These are phyloP conservation scores for Anas flavirostris DNA, from an alignment of 2,797 vertebrate genomes.

Conservation along the genomic window DNA sequence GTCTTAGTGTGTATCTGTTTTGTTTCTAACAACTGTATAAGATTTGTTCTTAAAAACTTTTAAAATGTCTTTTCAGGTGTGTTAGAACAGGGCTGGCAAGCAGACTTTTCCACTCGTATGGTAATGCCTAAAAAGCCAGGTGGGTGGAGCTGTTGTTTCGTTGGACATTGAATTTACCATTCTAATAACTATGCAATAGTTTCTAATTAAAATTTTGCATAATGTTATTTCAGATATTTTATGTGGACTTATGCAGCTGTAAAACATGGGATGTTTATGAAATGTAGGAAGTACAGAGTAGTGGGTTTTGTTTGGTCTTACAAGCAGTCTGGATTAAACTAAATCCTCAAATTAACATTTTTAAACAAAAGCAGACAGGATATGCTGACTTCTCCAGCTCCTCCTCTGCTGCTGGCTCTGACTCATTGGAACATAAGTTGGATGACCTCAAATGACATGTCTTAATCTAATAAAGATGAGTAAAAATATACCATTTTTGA, in stretches of 20 bases:
- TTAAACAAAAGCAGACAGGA: slow-evolving; percentile 38
- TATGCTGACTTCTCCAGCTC: background rate
- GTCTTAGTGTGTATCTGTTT: background rate
- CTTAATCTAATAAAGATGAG: slow-evolving; percentile 9
- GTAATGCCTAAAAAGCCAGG: slow-evolving; percentile 97
- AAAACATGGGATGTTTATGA: background rate
- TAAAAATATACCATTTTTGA: background rate
- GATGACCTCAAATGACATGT: slow-evolving; percentile 9
- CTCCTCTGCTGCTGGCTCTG: slow-evolving; percentile 14
- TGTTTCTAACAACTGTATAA: background rate
- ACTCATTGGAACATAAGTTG: background rate
- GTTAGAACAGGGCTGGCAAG: slow-evolving; percentile 95
- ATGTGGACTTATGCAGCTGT: background rate
- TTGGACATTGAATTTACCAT: background rate
- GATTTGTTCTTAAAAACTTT: background rate
- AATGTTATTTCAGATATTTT: background rate
- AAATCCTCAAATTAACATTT: background rate
- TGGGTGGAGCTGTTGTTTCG: slow-evolving; percentile 82
- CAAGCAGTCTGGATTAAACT: background rate
- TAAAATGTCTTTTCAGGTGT: slow-evolving; percentile 80
- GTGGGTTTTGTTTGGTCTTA: background rate
- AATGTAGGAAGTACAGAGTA: background rate
- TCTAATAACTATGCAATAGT: background rate
- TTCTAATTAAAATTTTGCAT: background rate
- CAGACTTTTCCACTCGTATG: slow-evolving; percentile 92